Conservation (phyloP, 1,140 invertebrate species). For the Bombus confusus region DNA sequence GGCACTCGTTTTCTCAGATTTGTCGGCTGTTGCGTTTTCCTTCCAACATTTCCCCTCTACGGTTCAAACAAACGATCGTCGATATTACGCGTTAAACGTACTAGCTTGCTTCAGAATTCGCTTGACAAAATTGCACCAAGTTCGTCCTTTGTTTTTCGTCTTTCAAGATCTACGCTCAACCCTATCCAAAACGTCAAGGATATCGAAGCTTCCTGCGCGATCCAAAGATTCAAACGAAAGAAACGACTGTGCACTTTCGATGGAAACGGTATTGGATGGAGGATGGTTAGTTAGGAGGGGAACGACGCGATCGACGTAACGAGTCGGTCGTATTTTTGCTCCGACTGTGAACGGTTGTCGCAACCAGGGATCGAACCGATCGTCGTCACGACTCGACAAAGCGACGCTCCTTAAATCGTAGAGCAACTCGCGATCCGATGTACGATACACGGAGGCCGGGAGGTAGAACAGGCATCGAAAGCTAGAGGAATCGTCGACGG, state of each 20-base stretch:
- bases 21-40: background rate
- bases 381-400: slow-evolving; percentile 64
- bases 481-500: slow-evolving; percentile 53
- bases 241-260: background rate
- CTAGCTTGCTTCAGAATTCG: background rate
- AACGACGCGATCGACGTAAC: slow-evolving; percentile 1
- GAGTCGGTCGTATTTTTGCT: slow-evolving; percentile 34
- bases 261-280: background rate
- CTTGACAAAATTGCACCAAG: background rate
- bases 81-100: no score
- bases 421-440: slow-evolving; percentile 25
- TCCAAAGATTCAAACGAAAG: background rate
- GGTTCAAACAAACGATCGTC: no score
- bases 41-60: no score
- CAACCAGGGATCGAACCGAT: slow-evolving; percentile 46
- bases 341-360: slow-evolving; percentile 37
- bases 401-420: slow-evolving; percentile 51
- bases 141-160: background rate
- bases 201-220: background rate
- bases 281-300: background rate
- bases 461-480: slow-evolving; percentile 12
- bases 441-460: slow-evolving; percentile 4
- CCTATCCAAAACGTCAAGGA: background rate
- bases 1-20: background rate
- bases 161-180: background rate